Evolutionary conservation across 2,113 vertebrate species (phyloP).

Genomic region (Octodon degus): DNA sequence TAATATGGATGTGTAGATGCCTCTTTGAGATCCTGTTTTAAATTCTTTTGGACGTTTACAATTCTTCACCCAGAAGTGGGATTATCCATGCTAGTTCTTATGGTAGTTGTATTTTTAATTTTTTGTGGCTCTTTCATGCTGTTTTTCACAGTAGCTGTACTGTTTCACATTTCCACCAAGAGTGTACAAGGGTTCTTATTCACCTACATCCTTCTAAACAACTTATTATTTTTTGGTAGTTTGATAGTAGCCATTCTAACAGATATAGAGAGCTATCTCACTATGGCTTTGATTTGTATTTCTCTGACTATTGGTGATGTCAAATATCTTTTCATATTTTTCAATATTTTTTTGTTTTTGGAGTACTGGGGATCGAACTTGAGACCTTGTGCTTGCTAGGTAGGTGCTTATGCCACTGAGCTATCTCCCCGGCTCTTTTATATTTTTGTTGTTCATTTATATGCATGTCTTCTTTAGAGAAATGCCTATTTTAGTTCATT

Average conservation of each 20-base stretch:
- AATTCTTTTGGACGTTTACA: neutral
- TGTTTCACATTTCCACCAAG: neutral
- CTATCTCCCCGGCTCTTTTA: neutral
- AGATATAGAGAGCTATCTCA: neutral
- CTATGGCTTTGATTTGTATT: neutral
- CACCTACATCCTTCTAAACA: neutral
- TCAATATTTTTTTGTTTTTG: neutral
- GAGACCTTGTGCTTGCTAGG: too few relatives aligned
- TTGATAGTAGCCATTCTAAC: neutral
- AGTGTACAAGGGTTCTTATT: neutral
- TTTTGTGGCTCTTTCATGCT: neutral
- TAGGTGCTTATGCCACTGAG: too few relatives aligned
- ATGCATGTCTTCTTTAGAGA: neutral
- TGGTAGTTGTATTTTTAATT: neutral
- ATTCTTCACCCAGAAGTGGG: neutral
- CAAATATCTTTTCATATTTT: neutral
- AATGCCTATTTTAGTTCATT: slow-evolving; percentile 17
- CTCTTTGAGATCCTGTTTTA: neutral
- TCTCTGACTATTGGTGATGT: neutral
- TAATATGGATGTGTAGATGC: neutral
- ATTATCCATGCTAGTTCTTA: neutral
- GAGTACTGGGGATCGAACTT: too few relatives aligned
- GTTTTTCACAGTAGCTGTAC: neutral
- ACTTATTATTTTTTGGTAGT: neutral
- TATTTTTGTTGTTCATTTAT: neutral